Evolutionary conservation across 2,888 invertebrate species (phyloP), one percentile per base, ranked within the genome.

Genomic region (Subacronicta megacephala): DNA sequence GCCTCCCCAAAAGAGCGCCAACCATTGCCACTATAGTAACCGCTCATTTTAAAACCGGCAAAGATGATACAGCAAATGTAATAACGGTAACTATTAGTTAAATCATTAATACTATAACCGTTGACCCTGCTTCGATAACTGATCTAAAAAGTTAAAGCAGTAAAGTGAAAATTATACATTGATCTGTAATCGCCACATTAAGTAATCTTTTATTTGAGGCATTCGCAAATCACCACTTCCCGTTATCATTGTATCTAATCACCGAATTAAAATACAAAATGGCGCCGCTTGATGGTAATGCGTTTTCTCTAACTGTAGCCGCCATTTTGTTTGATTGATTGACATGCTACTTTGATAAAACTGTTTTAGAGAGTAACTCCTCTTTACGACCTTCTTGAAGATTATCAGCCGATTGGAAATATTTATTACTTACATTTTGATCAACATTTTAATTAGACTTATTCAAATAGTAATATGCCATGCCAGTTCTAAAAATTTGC

Each of bases 241-340:
- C 13, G 26, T 42, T 46, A 66, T 71, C 59, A 37, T 62, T 73
- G 59, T 67, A 62, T 65, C 57, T 64, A 73, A 73, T 70, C 63
- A 62, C 67, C 61, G 50, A 56, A 60, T 64, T 71, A 67, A 57
- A 59, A 45, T 58, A 73, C 51, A 73, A 73, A 63, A 43, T 61
- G 13, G 20, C 33, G 26, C 23, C 56, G 37, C 66, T 67, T 49
- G 52, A 23, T 46, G 37, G 49, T 62, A 64, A 70, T 63, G 74
- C 51, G 59, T 59, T 73, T 73, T 56, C 15, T 15, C 51, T 62
- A 56, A 69, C 54, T 56, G 47, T 23, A 44, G 45, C 37, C 3
- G 45, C 44, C 51, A 68, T 50, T 62, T 61, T 64, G 31, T 62
- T 23, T 61, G 53, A 64, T 72, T 60, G 54, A 72, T 64, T 54